A percentile compares a stretch with the other conserved stretches of the same genome.
Conservation (phyloP, 2,797 vertebrate genomes). For the Sebastes glaucus region DNA sequence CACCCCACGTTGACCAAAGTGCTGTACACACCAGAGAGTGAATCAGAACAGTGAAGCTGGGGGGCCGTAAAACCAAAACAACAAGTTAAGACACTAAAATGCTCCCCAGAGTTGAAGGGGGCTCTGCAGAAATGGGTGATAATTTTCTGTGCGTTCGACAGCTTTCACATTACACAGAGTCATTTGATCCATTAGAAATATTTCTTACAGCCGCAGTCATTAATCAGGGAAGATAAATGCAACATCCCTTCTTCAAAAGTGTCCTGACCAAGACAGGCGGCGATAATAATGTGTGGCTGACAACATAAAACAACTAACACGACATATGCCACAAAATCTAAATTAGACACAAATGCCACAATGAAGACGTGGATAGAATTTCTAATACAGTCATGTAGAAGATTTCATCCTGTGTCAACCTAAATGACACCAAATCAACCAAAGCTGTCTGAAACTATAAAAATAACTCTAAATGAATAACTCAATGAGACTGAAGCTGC, state of each 20-base stretch:
- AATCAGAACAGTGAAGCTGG: not conserved
- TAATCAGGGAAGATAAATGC: not conserved
- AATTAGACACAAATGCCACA: not conserved
- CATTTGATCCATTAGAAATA: not conserved
- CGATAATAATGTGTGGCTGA: not conserved
- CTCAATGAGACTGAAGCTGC: not conserved
- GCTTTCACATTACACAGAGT: not conserved
- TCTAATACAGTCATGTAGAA: not conserved
- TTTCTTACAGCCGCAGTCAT: not conserved
- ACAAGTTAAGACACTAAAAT: not conserved
- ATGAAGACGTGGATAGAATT: not conserved
- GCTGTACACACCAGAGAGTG: not conserved
- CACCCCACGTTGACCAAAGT: not conserved
- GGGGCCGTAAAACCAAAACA: not conserved
- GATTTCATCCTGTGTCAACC: not conserved
- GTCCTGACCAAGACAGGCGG: not conserved
- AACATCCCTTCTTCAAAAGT: not conserved
- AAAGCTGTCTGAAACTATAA: not conserved
- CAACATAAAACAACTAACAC: not conserved
- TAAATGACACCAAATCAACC: not conserved
- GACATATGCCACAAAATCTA: not conserved
- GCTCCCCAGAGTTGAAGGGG: not conserved
- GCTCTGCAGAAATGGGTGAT: not conserved
- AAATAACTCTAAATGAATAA: not conserved
- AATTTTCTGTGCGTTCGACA: not conserved